These are phyloP conservation scores for Exephanes ischioxanthus DNA, from an alignment of 2,888 invertebrate species.

Conservation along the genomic window DNA sequence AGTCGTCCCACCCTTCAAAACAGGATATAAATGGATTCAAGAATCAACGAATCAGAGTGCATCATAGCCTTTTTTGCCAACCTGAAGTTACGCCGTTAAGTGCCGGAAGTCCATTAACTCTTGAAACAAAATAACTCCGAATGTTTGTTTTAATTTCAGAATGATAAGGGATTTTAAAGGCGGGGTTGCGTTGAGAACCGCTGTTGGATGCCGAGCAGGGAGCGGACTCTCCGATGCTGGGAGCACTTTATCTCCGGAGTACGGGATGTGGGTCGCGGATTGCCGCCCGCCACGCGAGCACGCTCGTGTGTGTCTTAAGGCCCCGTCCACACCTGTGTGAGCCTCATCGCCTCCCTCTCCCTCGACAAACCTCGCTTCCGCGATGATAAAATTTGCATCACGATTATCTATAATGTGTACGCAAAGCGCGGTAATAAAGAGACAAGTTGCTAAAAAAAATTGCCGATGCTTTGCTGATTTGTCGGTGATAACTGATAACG, in stretches of 20 bases:
- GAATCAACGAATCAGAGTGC: neutral
- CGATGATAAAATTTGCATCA: conserved; percentile 44
- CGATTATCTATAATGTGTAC: conserved; percentile 50
- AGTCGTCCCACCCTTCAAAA: neutral
- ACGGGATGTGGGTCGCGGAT: conserved; percentile 83
- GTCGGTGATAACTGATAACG: neutral
- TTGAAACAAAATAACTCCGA: neutral
- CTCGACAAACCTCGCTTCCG: conserved; percentile 49
- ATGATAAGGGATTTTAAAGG: conserved; percentile 73
- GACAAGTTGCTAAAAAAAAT: conserved; percentile 19
- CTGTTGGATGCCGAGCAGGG: conserved; percentile 75
- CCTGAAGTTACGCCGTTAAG: neutral
- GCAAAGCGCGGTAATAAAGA: conserved; percentile 13
- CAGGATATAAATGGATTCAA: neutral
- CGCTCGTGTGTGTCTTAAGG: conserved; percentile 69
- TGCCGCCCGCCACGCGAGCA: conserved; percentile 82
- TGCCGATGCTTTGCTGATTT: neutral
- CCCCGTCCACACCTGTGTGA: conserved; percentile 53
- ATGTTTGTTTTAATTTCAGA: neutral
- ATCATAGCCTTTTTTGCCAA: neutral
- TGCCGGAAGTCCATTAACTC: neutral
- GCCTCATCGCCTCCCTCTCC: neutral
- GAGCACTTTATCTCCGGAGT: conserved; percentile 81
- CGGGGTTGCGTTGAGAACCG: conserved; percentile 83
- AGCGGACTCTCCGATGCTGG: conserved; percentile 76